Evolutionary conservation across 2,888 invertebrate genomes (phyloP), one percentile per base, ranked within the genome.

Genomic region (Tryphoninae sp.): DNA sequence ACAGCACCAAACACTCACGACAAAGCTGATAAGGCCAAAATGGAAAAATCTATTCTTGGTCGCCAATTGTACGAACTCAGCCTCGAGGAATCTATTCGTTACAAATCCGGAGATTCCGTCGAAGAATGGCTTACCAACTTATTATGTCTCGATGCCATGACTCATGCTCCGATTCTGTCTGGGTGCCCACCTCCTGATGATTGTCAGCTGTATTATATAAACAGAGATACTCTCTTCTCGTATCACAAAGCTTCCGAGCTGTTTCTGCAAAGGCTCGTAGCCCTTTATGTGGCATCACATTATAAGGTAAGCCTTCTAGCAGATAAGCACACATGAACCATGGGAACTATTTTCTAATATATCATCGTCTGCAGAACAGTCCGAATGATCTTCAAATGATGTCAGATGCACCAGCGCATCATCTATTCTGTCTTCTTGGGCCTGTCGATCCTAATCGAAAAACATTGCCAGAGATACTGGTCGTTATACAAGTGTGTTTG

Each of bases 301-400:
- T 99, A 99, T 91, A 99, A 99, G 94, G 96, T 95, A 89, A 88
- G 85, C 8, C 45, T 65, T 23, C 9, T 64, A 7, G 13, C 45
- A 3, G 11, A 13, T 13, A 45, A 9, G 45, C 13, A 61, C 33
- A 23, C 11, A 26, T 26, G n/a, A 9, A 33, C 11, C 7, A 51
- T 49, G 74, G 53, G 13, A 45, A 45, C 13, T 0, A 13, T 13
- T 33, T 33, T 33, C 33, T 1, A 33, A 33, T 33, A 33, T 33
- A 33, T 16, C n/a, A 51, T 80, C 49, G 65, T 76, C 83, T 81
- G 49, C 92, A 96, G 95, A 99, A 99, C 93, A 97, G 97, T 77
- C 99, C 99, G 0, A 99, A 99, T 92, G 99, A 99, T 93, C 93
- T 99, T 58, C 99, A 99, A 93, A 96, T 99, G 94, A 94, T 99